These are phyloP conservation scores for Pangasianodon hypophthalmus DNA, from an alignment of 2,113 vertebrate species.

Conservation along the genomic window DNA sequence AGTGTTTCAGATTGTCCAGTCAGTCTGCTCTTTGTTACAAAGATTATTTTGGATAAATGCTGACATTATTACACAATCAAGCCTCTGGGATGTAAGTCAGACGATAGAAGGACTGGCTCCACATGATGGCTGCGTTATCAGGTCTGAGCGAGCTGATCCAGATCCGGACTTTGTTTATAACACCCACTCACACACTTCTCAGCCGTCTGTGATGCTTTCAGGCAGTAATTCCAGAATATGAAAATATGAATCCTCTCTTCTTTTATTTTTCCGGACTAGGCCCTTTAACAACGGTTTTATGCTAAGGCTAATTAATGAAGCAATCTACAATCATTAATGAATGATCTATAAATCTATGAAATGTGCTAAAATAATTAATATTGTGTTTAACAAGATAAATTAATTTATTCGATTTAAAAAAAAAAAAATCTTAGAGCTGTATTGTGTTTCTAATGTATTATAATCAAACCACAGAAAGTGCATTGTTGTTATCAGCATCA, in stretches of 20 bases:
- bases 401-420: not conserved
- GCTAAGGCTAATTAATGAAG: not conserved
- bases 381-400: not conserved
- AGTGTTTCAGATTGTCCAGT: not conserved
- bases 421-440: not conserved
- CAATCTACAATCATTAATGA: not conserved
- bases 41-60: constrained; percentile 61
- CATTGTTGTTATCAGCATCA: not conserved
- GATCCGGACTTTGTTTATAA: not conserved
- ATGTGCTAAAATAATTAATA: not conserved
- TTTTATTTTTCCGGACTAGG: not conserved
- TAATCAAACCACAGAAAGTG: not conserved
- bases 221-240: not conserved
- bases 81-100: constrained; percentile 30
- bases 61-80: constrained; percentile 62
- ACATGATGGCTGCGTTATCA: not conserved
- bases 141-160: not conserved
- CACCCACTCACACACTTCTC: not conserved
- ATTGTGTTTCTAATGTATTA: not conserved
- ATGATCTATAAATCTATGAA: not conserved
- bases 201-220: not conserved
- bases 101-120: not conserved
- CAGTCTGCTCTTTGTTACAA: constrained; percentile 44
- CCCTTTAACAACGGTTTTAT: not conserved
- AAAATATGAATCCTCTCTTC: constrained; percentile 1